These are phyloP conservation scores for Armadillidium nasatum DNA, from an alignment of 1,140 invertebrate genomes.

Conservation along the genomic window DNA sequence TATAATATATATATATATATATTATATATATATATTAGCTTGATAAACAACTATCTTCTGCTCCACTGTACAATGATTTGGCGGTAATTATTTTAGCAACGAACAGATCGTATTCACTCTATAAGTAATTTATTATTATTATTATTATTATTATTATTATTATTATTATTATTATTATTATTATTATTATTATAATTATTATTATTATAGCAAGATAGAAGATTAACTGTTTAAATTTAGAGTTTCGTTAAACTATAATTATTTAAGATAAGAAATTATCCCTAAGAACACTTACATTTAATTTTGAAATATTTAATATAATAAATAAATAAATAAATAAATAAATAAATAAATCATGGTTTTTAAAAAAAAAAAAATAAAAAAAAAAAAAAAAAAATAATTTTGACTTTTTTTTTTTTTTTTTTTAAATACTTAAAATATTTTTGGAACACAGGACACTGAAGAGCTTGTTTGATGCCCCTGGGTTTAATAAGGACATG, in stretches of 20 bases:
- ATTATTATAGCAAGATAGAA: background rate
- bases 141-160: background rate
- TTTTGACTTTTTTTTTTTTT: background rate
- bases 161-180: background rate
- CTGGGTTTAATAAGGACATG: constrained; percentile 27
- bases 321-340: no score
- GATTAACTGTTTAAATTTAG: no score
- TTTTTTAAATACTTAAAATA: no score
- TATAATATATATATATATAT: background rate
- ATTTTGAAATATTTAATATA: background rate
- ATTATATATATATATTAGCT: constrained; percentile 24
- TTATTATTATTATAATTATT: background rate
- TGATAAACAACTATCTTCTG: constrained; percentile 24
- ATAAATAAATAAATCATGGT: no score
- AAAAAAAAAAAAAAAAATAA: no score
- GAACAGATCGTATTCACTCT: constrained; percentile 37
- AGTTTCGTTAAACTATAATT: no score
- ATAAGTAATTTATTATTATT: constrained; percentile 28
- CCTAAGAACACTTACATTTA: no score
- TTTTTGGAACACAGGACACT: constrained; percentile 35
- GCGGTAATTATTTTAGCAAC: constrained; percentile 38
- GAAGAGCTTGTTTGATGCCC: constrained; percentile 37
- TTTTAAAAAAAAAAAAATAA: no score
- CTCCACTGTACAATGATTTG: constrained; percentile 34
- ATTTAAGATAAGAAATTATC: no score